phyloP scores from a whole-genome alignment of 2,888 invertebrate species.

The Cloeon dipterum region DNA sequence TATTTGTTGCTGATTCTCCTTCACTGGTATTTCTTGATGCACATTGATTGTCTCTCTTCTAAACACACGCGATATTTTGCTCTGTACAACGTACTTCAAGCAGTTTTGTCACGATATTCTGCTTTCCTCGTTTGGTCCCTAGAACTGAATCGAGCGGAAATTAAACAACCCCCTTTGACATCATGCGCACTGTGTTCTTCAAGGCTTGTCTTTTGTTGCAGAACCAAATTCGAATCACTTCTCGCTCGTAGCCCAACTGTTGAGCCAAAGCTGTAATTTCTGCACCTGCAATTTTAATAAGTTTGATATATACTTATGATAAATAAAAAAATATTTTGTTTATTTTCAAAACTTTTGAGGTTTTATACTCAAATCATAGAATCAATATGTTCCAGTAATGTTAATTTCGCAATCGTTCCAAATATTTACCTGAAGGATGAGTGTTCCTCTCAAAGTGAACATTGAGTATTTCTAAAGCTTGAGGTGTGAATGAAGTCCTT shows the following conservation, averaged over 20 bases:
- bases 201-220: slow-evolving; percentile 95
- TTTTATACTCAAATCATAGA: too few species aligned
- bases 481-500: slow-evolving; percentile 90
- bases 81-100: too few species aligned
- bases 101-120: too few species aligned
- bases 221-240: slow-evolving; percentile 98
- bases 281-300: slow-evolving; percentile 40
- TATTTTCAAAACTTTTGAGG: neutral
- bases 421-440: slow-evolving; percentile 73
- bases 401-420: neutral
- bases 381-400: too few species aligned
- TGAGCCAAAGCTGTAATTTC: slow-evolving; percentile 92
- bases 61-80: neutral
- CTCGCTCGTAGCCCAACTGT: slow-evolving; percentile 87
- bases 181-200: slow-evolving; percentile 92
- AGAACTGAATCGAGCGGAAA: too few species aligned
- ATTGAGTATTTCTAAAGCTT: slow-evolving; percentile 82
- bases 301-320: too few species aligned
- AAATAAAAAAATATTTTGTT: too few species aligned
- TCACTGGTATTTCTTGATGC: too few species aligned
- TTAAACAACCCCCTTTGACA: slow-evolving; percentile 42
- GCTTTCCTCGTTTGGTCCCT: too few species aligned
- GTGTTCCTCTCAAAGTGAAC: slow-evolving; percentile 92
- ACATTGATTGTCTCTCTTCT: too few species aligned
- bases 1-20: too few species aligned